These are phyloP conservation scores for Eupeodes latifasciatus DNA, from an alignment of 2,888 invertebrate genomes.

Conservation along the genomic window DNA sequence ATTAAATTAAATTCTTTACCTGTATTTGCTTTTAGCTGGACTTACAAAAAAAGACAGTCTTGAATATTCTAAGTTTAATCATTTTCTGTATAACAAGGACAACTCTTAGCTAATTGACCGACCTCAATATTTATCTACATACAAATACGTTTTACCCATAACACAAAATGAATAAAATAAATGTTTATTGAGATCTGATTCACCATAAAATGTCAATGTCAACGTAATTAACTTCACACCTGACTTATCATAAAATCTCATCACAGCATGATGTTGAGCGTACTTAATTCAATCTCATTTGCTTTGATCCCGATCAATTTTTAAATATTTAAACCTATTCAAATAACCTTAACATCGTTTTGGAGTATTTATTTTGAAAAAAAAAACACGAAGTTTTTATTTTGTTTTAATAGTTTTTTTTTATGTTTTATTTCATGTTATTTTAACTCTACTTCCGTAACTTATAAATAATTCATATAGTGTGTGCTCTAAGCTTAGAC, in stretches of 20 bases:
- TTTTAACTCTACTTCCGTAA: slow-evolving; percentile 38
- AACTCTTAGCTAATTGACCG: too few species aligned
- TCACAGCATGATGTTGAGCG: too few species aligned
- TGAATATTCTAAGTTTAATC: too few species aligned
- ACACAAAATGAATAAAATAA: background rate
- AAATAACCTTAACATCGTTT: background rate
- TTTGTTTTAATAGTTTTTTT: background rate
- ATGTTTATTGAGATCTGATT: background rate
- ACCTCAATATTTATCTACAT: too few species aligned
- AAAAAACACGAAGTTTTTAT: background rate
- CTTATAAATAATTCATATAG: slow-evolving; percentile 52
- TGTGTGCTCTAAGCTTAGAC: slow-evolving; percentile 28
- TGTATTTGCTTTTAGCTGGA: too few species aligned
- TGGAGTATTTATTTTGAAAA: background rate
- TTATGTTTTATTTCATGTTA: background rate
- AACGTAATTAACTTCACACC: background rate
- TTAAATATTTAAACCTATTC: background rate
- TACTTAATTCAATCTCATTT: background rate
- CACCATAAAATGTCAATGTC: background rate
- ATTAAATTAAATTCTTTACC: too few species aligned
- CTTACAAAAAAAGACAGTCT: too few species aligned
- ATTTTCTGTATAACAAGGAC: too few species aligned
- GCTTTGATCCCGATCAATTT: background rate
- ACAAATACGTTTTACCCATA: too few species aligned
- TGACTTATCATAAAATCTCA: background rate